A percentile compares a stretch with the other conserved stretches of the same genome.
Evolutionary conservation across 92 coral and sea anemone genomes (phyloP).

Genomic region (Zoanthus sansibaricus): DNA sequence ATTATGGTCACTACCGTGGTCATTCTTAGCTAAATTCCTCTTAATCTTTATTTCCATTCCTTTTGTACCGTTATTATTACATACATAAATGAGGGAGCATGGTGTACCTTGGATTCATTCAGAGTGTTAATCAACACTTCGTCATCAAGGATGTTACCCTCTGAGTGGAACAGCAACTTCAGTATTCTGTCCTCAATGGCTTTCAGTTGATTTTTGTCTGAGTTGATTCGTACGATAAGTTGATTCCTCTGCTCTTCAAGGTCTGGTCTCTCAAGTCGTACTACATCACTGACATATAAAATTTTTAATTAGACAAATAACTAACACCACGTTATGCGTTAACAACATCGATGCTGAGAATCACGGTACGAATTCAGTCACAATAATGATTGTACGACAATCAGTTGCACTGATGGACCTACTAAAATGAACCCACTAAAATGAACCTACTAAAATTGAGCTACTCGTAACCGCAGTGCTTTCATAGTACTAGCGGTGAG

Average conservation of each 20-base stretch:
- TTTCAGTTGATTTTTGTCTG: conserved; percentile 96
- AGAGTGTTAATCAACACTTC: conserved; percentile 96
- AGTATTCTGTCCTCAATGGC: conserved; percentile 99
- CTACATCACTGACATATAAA: conserved; percentile 79
- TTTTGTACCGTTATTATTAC: too few relatives aligned
- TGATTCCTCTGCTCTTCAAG: conserved; percentile 98
- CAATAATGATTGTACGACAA: too few relatives aligned
- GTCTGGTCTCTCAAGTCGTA: conserved; percentile 98
- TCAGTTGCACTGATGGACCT: too few relatives aligned
- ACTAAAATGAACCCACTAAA: too few relatives aligned
- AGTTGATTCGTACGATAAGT: conserved; percentile 94
- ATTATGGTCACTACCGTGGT: neutral
- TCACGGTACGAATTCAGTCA: too few relatives aligned
- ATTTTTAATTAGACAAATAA: too few relatives aligned
- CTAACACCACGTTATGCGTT: neutral
- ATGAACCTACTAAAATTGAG: too few relatives aligned
- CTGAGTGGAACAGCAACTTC: conserved; percentile 92
- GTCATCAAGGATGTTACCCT: conserved; percentile 97
- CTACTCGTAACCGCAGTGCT: too few relatives aligned
- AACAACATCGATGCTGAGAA: too few relatives aligned
- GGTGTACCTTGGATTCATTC: conserved; percentile 95
- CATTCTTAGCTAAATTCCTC: too few relatives aligned
- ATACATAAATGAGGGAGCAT: neutral
- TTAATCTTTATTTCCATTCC: too few relatives aligned
- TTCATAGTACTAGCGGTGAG: too few relatives aligned